Percentiles rank a stretch among this genome's conserved stretches.
Evolutionary conservation across 2,797 vertebrate genomes (phyloP).

Genomic region (Pantherophis vulpinus): DNA sequence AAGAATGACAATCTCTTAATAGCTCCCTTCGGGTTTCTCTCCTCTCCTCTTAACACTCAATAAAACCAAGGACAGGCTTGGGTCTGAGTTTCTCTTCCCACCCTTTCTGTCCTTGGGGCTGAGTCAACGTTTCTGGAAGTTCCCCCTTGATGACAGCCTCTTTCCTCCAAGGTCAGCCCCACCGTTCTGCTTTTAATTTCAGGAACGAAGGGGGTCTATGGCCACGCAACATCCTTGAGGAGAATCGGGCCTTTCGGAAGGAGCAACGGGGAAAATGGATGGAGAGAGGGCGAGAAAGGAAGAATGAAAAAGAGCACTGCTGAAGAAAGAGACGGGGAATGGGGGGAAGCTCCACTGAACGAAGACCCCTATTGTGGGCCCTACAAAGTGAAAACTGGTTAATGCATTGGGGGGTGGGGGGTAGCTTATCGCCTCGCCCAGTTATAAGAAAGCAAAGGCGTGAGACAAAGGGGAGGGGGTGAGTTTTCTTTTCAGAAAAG

Average conservation of each 20-base stretch:
- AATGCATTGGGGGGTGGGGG: conserved; percentile 65
- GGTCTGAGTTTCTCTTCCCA: background rate
- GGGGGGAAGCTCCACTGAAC: conserved; percentile 26
- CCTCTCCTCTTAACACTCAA: background rate
- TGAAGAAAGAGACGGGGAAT: conserved; percentile 49
- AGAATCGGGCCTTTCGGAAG: conserved; percentile 46
- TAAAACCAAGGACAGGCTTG: background rate
- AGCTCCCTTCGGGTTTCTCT: background rate
- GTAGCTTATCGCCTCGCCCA: conserved; percentile 42
- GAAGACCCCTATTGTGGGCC: conserved; percentile 56
- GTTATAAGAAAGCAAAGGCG: conserved; percentile 61
- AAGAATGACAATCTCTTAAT: background rate
- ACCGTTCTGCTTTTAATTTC: background rate
- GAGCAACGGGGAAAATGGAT: conserved; percentile 65
- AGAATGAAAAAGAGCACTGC: conserved; percentile 12
- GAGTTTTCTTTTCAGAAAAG: conserved; percentile 77
- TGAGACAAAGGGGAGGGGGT: conserved; percentile 59
- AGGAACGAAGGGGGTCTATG: conserved; percentile 30
- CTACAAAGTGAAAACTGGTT: conserved; percentile 71
- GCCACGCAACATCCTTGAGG: conserved; percentile 57
- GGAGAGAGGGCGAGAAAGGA: background rate
- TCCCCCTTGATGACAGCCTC: background rate
- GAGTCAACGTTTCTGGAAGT: background rate
- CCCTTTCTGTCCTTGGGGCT: background rate
- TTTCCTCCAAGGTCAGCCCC: background rate